phyloP scores from a whole-genome alignment of 2,113 vertebrate genomes.

The Leucopsar rothschildi region DNA sequence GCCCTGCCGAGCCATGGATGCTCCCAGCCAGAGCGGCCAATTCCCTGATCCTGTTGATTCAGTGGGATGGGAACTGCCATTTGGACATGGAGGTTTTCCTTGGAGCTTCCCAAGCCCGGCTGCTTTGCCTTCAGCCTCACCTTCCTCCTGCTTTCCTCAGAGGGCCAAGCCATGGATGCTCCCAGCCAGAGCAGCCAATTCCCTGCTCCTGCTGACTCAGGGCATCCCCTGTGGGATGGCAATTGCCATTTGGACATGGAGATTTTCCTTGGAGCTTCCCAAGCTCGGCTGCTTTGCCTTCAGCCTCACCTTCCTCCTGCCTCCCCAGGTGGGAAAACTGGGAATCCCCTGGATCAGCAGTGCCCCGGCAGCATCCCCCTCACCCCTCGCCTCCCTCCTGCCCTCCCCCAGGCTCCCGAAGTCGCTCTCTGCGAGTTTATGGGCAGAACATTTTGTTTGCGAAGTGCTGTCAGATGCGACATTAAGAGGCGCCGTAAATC shows the following conservation, averaged over 20 bases:
- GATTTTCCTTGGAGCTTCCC: not conserved
- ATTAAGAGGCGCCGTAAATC: slow-evolving; percentile 67
- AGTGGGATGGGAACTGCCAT: fast-evolving
- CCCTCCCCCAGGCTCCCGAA: not conserved
- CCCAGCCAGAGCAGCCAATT: not conserved
- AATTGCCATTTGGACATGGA: fast-evolving
- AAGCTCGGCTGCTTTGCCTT: not conserved
- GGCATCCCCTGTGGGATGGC: no score
- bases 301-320: not conserved
- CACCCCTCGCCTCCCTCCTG: not conserved
- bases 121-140: not conserved
- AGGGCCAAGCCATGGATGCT: not conserved
- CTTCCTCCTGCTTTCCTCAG: not conserved
- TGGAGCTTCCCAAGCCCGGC: not conserved
- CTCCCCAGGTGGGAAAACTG: fast-evolving
- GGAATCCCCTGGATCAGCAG: not conserved
- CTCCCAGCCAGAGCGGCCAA: not conserved
- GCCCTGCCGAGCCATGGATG: not conserved
- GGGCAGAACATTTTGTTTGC: slow-evolving; percentile 67
- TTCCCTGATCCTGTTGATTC: not conserved
- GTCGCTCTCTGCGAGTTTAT: slow-evolving; percentile 16
- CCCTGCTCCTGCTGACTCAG: not conserved
- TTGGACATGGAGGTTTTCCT: not conserved
- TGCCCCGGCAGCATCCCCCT: not conserved
- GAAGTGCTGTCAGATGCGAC: slow-evolving; percentile 65